Conservation (phyloP, 2,797 vertebrate species). For the Paramormyrops hopkinsi region DNA sequence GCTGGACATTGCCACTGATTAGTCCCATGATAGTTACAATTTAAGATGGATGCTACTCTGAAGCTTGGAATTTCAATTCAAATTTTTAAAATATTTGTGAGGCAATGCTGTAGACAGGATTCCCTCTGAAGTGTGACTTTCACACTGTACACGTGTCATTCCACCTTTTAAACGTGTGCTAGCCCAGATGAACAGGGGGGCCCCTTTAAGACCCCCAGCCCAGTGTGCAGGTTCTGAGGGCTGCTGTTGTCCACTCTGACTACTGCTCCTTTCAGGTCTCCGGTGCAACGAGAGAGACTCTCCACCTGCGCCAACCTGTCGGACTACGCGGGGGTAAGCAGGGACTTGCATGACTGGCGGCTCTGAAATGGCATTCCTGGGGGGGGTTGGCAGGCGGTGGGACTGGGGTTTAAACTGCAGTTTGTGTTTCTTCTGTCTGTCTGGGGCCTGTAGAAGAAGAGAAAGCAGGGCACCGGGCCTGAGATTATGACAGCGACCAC, state of each 20-base stretch:
- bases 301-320: slow-evolving; percentile 37
- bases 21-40: neutral
- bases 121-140: neutral
- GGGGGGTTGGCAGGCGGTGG: neutral
- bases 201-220: neutral
- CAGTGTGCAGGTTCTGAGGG: neutral
- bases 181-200: neutral
- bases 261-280: slow-evolving; percentile 41
- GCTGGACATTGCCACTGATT: neutral
- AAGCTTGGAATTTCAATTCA: neutral
- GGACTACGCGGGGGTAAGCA: slow-evolving; percentile 63
- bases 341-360: neutral
- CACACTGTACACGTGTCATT: neutral
- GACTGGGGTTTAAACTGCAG: slow-evolving; percentile 1
- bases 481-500: slow-evolving; percentile 45
- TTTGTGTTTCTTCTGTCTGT: slow-evolving; percentile 30
- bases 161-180: neutral
- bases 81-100: neutral
- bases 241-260: neutral
- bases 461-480: slow-evolving; percentile 61
- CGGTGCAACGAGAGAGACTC: slow-evolving; percentile 39
- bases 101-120: neutral
- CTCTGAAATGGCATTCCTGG: neutral
- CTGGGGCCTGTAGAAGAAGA: slow-evolving; percentile 62
- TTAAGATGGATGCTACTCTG: neutral